Evolutionary conservation across 2,888 invertebrate genomes (phyloP).

Genomic region (Sesia bembeciformis): DNA sequence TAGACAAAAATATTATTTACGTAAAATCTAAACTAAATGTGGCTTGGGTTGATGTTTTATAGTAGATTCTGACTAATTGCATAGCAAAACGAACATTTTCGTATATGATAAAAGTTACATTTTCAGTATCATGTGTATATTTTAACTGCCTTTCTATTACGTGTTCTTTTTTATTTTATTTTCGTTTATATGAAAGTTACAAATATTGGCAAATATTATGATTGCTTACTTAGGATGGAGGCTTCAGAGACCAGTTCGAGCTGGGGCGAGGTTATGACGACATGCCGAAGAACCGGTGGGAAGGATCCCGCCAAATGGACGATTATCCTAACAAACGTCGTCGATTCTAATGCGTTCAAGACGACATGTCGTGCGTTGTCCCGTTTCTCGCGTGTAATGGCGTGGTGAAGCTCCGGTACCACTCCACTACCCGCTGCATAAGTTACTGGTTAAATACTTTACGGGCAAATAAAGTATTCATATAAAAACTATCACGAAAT

Average conservation of each 20-base stretch:
- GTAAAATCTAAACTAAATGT: no score
- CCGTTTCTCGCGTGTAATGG: background rate
- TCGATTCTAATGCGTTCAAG: constrained; percentile 66
- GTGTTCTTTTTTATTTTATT: no score
- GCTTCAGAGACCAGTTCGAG: constrained; percentile 72
- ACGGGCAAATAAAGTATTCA: no score
- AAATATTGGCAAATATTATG: constrained; percentile 65
- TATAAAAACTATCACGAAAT: no score
- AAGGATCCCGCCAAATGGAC: constrained; percentile 72
- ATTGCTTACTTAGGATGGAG: constrained; percentile 71
- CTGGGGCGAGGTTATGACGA: constrained; percentile 63
- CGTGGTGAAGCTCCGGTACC: background rate
- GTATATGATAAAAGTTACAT: no score
- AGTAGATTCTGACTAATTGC: no score
- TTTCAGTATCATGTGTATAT: no score
- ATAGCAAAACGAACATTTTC: no score
- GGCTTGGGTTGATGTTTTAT: no score
- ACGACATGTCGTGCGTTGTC: background rate
- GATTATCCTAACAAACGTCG: constrained; percentile 80
- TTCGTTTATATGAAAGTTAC: background rate
- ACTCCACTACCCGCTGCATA: background rate
- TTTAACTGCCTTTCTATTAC: no score
- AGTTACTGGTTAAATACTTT: no score
- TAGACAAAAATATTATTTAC: no score
- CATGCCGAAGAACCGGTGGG: constrained; percentile 72